Evolutionary conservation across 2,797 vertebrate genomes (phyloP).

Genomic region (Columba guinea): DNA sequence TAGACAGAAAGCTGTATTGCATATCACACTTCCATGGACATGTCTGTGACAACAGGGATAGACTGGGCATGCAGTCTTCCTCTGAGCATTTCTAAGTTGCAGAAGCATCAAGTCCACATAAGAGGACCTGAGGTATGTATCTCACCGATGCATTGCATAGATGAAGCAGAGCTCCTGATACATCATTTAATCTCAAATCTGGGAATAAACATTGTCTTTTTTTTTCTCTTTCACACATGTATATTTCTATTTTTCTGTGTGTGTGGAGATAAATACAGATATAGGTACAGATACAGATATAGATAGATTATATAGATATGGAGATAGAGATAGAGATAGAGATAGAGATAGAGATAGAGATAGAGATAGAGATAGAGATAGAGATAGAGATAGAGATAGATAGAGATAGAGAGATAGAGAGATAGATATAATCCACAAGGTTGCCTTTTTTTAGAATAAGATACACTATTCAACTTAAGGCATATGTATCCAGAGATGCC

Average conservation of each 20-base stretch:
- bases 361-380: no score
- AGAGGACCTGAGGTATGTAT: not conserved
- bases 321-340: no score
- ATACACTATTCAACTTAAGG: not conserved
- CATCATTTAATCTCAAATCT: not conserved
- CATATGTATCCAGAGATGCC: not conserved
- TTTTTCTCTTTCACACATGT: not conserved
- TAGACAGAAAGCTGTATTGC: not conserved
- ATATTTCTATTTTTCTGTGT: not conserved
- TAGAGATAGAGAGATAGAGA: no score
- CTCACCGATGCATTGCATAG: not conserved
- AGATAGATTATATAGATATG: no score
- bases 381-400: no score
- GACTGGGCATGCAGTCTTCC: fast-evolving
- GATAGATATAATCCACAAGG: no score
- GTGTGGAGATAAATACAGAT: not conserved
- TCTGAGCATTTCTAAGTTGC: not conserved
- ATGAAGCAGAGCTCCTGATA: not conserved
- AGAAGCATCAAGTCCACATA: not conserved
- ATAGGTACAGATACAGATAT: no score
- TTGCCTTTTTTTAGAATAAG: not conserved
- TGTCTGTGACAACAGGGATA: not conserved
- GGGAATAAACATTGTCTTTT: not conserved
- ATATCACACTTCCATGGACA: not conserved
- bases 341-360: no score